phyloP scores from a whole-genome alignment of 1,140 invertebrate genomes.

The Drosophila cardini region DNA sequence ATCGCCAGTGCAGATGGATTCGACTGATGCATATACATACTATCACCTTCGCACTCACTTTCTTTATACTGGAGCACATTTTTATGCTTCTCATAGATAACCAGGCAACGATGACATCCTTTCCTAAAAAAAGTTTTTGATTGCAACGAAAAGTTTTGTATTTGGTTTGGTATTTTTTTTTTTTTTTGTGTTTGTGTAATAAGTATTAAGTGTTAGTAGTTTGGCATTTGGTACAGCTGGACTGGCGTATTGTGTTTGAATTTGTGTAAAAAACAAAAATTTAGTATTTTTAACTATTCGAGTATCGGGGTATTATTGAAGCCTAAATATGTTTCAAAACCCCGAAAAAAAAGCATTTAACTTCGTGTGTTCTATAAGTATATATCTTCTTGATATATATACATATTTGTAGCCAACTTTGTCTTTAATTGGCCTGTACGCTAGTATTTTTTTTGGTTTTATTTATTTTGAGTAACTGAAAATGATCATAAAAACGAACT shows the following conservation, averaged over 20 bases:
- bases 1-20: slow-evolving; percentile 85
- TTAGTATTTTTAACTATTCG: not conserved
- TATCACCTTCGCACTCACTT: slow-evolving; percentile 91
- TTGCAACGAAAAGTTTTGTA: slow-evolving; percentile 78
- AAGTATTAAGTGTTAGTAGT: slow-evolving; percentile 28
- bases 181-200: slow-evolving; percentile 12
- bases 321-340: slow-evolving; percentile 14
- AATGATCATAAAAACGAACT: slow-evolving; percentile 74
- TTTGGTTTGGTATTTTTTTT: slow-evolving; percentile 43
- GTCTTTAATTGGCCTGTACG: slow-evolving; percentile 13
- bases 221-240: slow-evolving; percentile 15
- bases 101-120: slow-evolving; percentile 93
- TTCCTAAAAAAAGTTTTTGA: slow-evolving; percentile 82
- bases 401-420: slow-evolving; percentile 30
- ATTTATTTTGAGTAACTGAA: slow-evolving; percentile 25
- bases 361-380: slow-evolving; percentile 4
- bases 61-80: slow-evolving; percentile 98
- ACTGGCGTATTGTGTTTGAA: slow-evolving; percentile 26
- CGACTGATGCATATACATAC: slow-evolving; percentile 85
- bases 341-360: slow-evolving; percentile 38
- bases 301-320: slow-evolving; percentile 17
- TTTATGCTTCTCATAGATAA: slow-evolving; percentile 95
- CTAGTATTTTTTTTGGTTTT: slow-evolving; percentile 48
- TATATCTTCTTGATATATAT: slow-evolving; percentile 11
- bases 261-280: slow-evolving; percentile 17